phyloP scores from a whole-genome alignment of 2,888 invertebrate genomes.

The Aporophyla nigra region DNA sequence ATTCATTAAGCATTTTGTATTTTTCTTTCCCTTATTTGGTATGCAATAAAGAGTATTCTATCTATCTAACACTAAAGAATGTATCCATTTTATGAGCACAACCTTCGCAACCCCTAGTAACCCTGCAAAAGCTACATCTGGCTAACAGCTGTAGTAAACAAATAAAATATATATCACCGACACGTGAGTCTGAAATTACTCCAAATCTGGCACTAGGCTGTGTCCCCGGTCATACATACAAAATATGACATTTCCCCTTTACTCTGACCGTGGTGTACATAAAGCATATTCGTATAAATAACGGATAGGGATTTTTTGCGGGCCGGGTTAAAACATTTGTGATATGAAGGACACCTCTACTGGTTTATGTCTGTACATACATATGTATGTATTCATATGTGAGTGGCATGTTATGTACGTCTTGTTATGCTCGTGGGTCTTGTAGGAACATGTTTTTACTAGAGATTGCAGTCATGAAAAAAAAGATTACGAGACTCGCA shows the following conservation, averaged over 20 bases:
- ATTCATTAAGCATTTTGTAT: not conserved
- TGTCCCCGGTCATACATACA: conserved; percentile 53
- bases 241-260: conserved; percentile 62
- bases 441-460: conserved; percentile 49
- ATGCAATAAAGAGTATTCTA: conserved; percentile 7
- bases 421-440: conserved; percentile 41
- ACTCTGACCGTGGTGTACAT: conserved; percentile 60
- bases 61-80: not conserved
- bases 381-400: conserved; percentile 61
- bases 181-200: conserved; percentile 54
- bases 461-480: conserved; percentile 57
- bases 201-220: conserved; percentile 51
- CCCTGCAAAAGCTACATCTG: conserved; percentile 34
- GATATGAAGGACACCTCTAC: conserved; percentile 57
- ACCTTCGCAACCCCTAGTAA: conserved; percentile 24
- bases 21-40: not conserved
- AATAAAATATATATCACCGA: conserved; percentile 57
- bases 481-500: conserved; percentile 37
- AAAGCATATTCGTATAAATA: conserved; percentile 59
- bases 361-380: conserved; percentile 47
- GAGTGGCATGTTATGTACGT: conserved; percentile 40
- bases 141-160: conserved; percentile 54
- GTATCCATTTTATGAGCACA: conserved; percentile 28
- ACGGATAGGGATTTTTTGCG: conserved; percentile 59
- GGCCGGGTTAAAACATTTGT: conserved; percentile 54